Conservation (phyloP, 1,140 invertebrate genomes). For the Diabrotica undecimpunctata region DNA sequence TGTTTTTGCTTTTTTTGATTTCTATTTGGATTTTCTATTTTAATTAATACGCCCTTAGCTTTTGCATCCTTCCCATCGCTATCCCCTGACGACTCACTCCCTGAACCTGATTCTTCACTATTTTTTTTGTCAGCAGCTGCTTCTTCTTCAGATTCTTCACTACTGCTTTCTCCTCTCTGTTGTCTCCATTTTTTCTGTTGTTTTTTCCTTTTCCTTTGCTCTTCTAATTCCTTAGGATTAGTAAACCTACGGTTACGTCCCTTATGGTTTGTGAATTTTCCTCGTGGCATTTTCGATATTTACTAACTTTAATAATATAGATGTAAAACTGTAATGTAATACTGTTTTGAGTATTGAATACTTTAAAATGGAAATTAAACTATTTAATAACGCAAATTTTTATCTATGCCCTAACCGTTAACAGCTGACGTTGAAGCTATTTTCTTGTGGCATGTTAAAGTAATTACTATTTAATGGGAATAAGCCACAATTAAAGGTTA, state of each 20-base stretch:
- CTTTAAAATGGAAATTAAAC: not conserved
- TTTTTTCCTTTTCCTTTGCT: conserved; percentile 75
- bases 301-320: not conserved
- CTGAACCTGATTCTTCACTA: conserved; percentile 47
- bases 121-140: conserved; percentile 47
- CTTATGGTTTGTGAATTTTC: conserved; percentile 88
- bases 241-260: conserved; percentile 89
- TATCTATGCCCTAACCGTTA: not conserved
- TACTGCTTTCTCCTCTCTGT: conserved; percentile 40
- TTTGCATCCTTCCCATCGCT: conserved; percentile 30
- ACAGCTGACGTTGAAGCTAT: not conserved
- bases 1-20: conserved; percentile 83
- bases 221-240: conserved; percentile 86
- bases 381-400: not conserved
- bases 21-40: conserved; percentile 69
- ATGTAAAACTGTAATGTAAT: not conserved
- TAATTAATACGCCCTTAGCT: conserved; percentile 32
- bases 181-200: conserved; percentile 67
- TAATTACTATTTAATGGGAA: too few relatives aligned
- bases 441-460: too few relatives aligned
- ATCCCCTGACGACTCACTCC: conserved; percentile 31
- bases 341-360: not conserved
- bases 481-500: too few relatives aligned
- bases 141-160: conserved; percentile 38
- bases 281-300: conserved; percentile 45